These are phyloP conservation scores for Strix aluco DNA, from an alignment of 2,113 vertebrate species.

Conservation along the genomic window DNA sequence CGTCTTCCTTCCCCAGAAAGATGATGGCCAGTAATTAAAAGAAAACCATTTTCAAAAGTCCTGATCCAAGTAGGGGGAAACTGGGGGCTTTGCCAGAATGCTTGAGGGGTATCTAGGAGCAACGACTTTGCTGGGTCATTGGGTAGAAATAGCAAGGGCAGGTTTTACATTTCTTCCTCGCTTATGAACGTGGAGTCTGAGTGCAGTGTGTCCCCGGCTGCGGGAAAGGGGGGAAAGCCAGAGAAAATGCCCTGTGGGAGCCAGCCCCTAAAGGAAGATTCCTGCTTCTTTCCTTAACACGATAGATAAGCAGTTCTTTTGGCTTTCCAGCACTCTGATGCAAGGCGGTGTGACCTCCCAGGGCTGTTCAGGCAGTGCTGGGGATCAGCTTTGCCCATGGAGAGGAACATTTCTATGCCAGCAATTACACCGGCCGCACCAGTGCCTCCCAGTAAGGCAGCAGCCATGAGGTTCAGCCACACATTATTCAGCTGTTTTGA, in stretches of 20 bases:
- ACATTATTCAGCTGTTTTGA: not conserved
- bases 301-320: not conserved
- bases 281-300: not conserved
- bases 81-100: not conserved
- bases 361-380: not conserved
- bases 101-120: not conserved
- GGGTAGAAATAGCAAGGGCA: not conserved
- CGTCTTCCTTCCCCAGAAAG: not conserved
- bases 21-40: not conserved
- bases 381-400: not conserved
- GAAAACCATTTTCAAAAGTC: not conserved
- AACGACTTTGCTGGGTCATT: not conserved
- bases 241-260: not conserved
- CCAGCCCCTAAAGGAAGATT: not conserved
- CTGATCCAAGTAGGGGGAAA: not conserved
- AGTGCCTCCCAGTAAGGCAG: not conserved
- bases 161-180: not conserved
- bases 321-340: not conserved
- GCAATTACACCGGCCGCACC: rapidly evolving
- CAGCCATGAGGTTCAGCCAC: not conserved
- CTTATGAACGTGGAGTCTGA: rapidly evolving
- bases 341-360: not conserved
- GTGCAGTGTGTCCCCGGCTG: not conserved
- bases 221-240: not conserved
- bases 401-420: not conserved